Base-by-base conservation (phyloP, 2,888 invertebrate species). In the Cepaea hortensis region DNA sequence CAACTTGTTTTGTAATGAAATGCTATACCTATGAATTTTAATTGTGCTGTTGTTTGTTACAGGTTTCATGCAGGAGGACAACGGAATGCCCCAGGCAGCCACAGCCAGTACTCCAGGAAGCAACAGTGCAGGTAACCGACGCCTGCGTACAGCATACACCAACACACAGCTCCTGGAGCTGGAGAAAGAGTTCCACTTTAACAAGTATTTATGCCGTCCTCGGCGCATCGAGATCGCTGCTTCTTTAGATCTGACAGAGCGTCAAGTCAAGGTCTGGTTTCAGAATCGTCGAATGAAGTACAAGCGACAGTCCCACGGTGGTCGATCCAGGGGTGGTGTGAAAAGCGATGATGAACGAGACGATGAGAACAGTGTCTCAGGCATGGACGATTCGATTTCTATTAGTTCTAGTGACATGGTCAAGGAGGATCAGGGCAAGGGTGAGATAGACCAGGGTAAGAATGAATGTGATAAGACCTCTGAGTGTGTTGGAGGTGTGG, bases 211-310 rank as follows among this genome's bases (percentile, higher is more conserved):
- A 0, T 97, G 97, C 92, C 96, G 97, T 55, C 96, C 97, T 0
- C 95, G 97, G 84, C 95, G 97, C 80, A 97, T 97, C 61, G 96
- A 97, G 92, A 95, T 98, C 90, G 97, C 97, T 0, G 95, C 96
- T 68, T 95, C 95, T 61, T 95, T 97, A 18, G 96, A 96, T 89
- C 95, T 98, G 11, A 96, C 96, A 0, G 97, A 97, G 92, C 95
- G 97, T 20, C 97, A 98, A 93, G 94, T 97, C 68, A 98, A 98
- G 95, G 98, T 99, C 91, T 99, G 99, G 99, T 99, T 99, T 94
- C 99, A 99, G 95, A 99, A 99, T 94, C 96, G 99, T 91, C 96
- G 99, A 92, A 99, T 99, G 99, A 99, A 99, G 95, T 93, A 91
- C 90, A 93, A 93, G 85, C 89, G 93, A 9, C 93, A 93, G 88